Percentiles rank a stretch among this genome's conserved stretches.
Evolutionary conservation across 2,797 vertebrate species (phyloP).

Genomic region (Trematomus bernacchii): DNA sequence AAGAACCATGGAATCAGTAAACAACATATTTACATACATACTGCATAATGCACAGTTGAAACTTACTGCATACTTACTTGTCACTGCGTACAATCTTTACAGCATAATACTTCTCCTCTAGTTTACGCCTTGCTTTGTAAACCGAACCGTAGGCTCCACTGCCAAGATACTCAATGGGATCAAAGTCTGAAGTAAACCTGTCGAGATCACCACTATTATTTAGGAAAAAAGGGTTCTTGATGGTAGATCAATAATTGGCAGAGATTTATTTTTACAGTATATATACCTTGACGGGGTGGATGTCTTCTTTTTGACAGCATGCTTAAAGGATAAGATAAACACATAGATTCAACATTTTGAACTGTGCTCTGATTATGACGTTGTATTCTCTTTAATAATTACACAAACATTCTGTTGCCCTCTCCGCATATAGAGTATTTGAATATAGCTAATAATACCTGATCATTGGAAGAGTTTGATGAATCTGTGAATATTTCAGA

Average conservation of each 20-base stretch:
- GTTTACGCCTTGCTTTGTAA: constrained; percentile 67
- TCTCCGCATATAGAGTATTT: not conserved
- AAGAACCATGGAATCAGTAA: not conserved
- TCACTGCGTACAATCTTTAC: constrained; percentile 74
- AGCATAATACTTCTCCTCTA: constrained; percentile 57
- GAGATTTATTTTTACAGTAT: not conserved
- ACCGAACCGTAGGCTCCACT: constrained; percentile 77
- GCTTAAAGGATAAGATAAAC: constrained; percentile 9
- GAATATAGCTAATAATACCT: constrained; percentile 9
- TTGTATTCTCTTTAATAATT: not conserved
- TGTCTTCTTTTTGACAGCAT: not conserved
- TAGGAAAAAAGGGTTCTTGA: not conserved
- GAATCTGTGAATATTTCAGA: constrained; percentile 31
- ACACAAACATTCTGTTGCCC: not conserved
- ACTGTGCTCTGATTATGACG: not conserved
- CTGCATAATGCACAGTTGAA: not conserved
- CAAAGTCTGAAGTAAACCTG: constrained; percentile 74
- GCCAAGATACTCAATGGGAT: constrained; percentile 48
- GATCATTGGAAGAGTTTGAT: constrained; percentile 14
- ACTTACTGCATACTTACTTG: constrained; percentile 60
- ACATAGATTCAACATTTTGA: not conserved
- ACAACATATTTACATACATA: not conserved
- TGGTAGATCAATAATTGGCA: not conserved
- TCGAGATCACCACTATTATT: not conserved
- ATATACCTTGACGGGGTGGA: constrained; percentile 46